These are phyloP conservation scores for Phyllotreta striolata DNA, from an alignment of 2,888 invertebrate genomes.

Conservation along the genomic window DNA sequence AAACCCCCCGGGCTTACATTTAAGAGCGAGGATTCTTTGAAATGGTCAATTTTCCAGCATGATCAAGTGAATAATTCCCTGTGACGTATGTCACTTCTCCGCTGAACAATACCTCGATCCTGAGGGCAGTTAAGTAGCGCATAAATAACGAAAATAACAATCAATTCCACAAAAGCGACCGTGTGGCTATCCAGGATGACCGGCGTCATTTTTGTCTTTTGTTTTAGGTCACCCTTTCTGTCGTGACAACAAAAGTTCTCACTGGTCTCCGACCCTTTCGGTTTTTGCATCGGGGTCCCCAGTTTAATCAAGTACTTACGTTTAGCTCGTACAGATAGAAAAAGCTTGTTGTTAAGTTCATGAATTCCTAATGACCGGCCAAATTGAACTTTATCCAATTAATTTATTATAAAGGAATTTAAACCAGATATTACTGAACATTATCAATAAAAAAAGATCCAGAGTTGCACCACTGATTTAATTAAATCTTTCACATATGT, in stretches of 20 bases:
- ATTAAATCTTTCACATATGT: slow-evolving; percentile 42
- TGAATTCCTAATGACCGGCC: slow-evolving; percentile 44
- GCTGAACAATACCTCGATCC: slow-evolving; percentile 43
- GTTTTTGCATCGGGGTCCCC: slow-evolving; percentile 48
- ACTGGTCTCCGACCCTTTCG: slow-evolving; percentile 45
- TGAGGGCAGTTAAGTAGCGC: slow-evolving; percentile 51
- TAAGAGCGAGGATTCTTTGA: slow-evolving; percentile 28
- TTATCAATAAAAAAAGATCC: neutral
- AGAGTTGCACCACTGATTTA: slow-evolving; percentile 17
- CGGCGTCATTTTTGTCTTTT: slow-evolving; percentile 59
- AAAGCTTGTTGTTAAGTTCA: slow-evolving; percentile 38
- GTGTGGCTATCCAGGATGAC: slow-evolving; percentile 55
- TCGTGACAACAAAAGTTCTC: slow-evolving; percentile 53
- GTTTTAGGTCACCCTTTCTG: slow-evolving; percentile 59
- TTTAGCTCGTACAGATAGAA: slow-evolving; percentile 41
- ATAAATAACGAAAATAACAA: slow-evolving; percentile 61
- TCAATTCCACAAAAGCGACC: slow-evolving; percentile 56
- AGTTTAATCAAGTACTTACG: slow-evolving; percentile 57
- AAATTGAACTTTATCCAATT: slow-evolving; percentile 25
- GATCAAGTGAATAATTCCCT: slow-evolving; percentile 37
- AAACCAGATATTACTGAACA: too few species aligned
- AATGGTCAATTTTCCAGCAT: slow-evolving; percentile 48
- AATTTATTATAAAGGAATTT: neutral
- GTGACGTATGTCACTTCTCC: slow-evolving; percentile 47
- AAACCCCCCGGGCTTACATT: slow-evolving; percentile 23